Evolutionary conservation across 2,888 invertebrate species (phyloP).

Genomic region (Laspeyria flexula): DNA sequence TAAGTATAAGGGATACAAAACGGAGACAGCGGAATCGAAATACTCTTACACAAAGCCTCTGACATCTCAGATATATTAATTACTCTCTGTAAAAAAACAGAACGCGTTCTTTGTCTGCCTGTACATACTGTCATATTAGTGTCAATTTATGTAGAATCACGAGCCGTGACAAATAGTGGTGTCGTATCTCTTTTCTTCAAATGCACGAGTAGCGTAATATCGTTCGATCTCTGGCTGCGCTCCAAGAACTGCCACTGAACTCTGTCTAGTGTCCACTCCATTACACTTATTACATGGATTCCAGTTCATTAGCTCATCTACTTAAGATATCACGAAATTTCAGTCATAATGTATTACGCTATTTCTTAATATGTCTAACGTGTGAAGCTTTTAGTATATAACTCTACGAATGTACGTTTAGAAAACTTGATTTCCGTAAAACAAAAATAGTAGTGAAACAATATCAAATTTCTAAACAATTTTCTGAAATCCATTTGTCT

Average conservation of each 20-base stretch:
- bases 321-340: slow-evolving; percentile 21
- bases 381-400: background rate
- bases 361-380: background rate
- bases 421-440: background rate
- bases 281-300: slow-evolving; percentile 40
- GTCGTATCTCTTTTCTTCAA: slow-evolving; percentile 48
- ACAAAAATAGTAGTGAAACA: slow-evolving; percentile 6
- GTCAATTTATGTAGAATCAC: slow-evolving; percentile 50
- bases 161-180: slow-evolving; percentile 43
- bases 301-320: slow-evolving; percentile 34
- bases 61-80: slow-evolving; percentile 23
- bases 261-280: slow-evolving; percentile 50
- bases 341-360: slow-evolving; percentile 11
- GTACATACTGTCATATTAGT: slow-evolving; percentile 48
- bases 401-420: background rate
- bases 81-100: slow-evolving; percentile 21
- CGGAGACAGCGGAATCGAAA: slow-evolving; percentile 9
- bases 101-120: slow-evolving; percentile 23
- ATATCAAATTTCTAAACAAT: background rate
- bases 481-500: slow-evolving; percentile 9
- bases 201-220: slow-evolving; percentile 51
- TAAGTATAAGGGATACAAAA: slow-evolving; percentile 15
- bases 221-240: slow-evolving; percentile 55
- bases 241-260: slow-evolving; percentile 56
- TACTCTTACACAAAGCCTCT: slow-evolving; percentile 1